Evolutionary conservation across 2,888 invertebrate genomes (phyloP), one percentile per base, ranked within the genome.

Genomic region (Meteorus colon): DNA sequence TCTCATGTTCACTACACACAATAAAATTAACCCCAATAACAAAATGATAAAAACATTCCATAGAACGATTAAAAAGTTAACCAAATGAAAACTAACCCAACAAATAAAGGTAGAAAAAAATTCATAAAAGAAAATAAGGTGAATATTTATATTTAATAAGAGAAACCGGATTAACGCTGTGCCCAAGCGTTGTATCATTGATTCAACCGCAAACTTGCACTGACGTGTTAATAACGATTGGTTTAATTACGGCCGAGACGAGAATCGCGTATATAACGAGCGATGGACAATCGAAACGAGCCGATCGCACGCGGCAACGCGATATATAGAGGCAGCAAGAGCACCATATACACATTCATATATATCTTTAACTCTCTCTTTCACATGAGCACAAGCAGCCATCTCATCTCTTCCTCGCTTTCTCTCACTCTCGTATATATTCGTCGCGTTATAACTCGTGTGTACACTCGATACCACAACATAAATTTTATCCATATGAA

Each of bases 381-480:
- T 14, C 31, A 29, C n/a, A 34, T 63, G 10, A 31, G 16, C 14
- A 29, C 37, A 19, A n/a, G 24, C n/a, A 29, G 34, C 59, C 63
- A 31, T 29, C 16, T 48, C 48, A 16, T 31, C 45, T 14, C 62
- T n/a, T 55, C 55, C 65, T 29, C 48, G 55, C 71, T 71, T 41
- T n/a, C 65, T 71, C 65, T 34, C 41, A 60, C 67, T 41, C 65
- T 37, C 27, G 41, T 41, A 55, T 63, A 62, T 37, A 70, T 70
- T 55, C 51, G 29, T 76, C 60, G 67, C 67, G 63, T 76, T 76
- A 76, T 76, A 76, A 76, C 73, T 76, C 63, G 69, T 76, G 76
- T 76, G 76, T 76, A 69, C 76, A 76, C 63, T 76, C 73, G 69
- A 76, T 76, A 76, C 76, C 76, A 76, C 76, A 76, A 73, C 76